Evolutionary conservation across 2,888 invertebrate genomes (phyloP).

Genomic region (Caenorhabditis sp.): DNA sequence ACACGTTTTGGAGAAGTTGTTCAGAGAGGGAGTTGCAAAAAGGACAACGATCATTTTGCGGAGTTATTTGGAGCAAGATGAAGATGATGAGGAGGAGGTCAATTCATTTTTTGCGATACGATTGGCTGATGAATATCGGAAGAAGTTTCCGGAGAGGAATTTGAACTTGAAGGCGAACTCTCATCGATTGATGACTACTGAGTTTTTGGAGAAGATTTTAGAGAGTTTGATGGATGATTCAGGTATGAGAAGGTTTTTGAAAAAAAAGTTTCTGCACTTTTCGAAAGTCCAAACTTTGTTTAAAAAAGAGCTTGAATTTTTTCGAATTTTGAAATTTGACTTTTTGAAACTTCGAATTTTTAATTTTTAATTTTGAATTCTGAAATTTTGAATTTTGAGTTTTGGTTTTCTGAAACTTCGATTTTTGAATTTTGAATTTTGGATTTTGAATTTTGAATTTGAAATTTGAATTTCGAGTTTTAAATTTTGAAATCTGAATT

Average conservation of each 20-base stretch:
- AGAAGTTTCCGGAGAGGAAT: background rate
- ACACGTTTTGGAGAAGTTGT: background rate
- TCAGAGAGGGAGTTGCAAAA: background rate
- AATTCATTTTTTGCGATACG: conserved; percentile 19
- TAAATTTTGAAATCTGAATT: no score
- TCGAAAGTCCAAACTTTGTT: no score
- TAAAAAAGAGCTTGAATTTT: no score
- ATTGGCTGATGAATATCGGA: conserved; percentile 9
- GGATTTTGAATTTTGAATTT: no score
- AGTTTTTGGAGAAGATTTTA: background rate
- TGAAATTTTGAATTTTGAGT: no score
- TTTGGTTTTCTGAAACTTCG: no score
- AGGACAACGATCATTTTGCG: background rate
- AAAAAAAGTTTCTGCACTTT: no score
- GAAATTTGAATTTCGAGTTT: no score
- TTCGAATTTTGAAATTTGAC: no score
- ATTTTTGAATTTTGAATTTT: no score
- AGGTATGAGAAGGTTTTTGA: background rate
- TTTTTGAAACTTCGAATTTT: no score
- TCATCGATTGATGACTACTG: background rate
- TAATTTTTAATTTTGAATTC: no score
- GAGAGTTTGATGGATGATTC: background rate
- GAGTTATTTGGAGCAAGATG: background rate
- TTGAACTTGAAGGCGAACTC: conserved; percentile 1
- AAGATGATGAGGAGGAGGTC: conserved; percentile 8